phyloP scores from a whole-genome alignment of 2,888 invertebrate genomes.

The Drosophila paramelanica region DNA sequence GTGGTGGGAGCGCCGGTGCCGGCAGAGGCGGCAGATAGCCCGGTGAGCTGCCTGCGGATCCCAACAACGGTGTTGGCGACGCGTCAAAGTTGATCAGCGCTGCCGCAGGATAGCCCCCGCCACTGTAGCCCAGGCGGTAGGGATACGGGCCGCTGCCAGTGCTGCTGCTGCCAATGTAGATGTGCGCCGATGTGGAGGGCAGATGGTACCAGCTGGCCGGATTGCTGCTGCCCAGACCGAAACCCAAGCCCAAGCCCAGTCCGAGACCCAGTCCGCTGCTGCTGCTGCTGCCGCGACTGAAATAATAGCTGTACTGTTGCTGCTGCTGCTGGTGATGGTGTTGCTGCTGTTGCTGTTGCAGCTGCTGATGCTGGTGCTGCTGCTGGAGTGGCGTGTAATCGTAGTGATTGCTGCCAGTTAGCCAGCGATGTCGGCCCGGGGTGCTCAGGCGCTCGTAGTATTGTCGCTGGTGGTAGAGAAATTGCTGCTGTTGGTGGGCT shows the following conservation, averaged over 20 bases:
- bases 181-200: conserved; percentile 79
- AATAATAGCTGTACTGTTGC: conserved; percentile 74
- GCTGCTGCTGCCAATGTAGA: conserved; percentile 76
- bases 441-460: conserved; percentile 57
- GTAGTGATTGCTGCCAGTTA: conserved; percentile 47
- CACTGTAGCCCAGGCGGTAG: conserved; percentile 63
- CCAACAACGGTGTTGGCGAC: conserved; percentile 74
- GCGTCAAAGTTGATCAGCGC: conserved; percentile 78
- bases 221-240: conserved; percentile 76
- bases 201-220: conserved; percentile 71
- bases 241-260: conserved; percentile 68
- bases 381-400: conserved; percentile 35
- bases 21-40: conserved; percentile 58
- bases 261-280: conserved; percentile 74
- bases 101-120: conserved; percentile 72
- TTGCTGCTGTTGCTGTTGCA: conserved; percentile 40
- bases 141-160: conserved; percentile 65
- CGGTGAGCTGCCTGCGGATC: conserved; percentile 71
- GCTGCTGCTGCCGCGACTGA: conserved; percentile 73
- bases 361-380: conserved; percentile 45
- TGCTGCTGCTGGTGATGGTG: conserved; percentile 54
- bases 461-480: conserved; percentile 66
- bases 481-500: conserved; percentile 63
- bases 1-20: conserved; percentile 67
- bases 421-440: conserved; percentile 60